Evolutionary conservation across 2,113 vertebrate species (phyloP).

Genomic region (Sylvia atricapilla): DNA sequence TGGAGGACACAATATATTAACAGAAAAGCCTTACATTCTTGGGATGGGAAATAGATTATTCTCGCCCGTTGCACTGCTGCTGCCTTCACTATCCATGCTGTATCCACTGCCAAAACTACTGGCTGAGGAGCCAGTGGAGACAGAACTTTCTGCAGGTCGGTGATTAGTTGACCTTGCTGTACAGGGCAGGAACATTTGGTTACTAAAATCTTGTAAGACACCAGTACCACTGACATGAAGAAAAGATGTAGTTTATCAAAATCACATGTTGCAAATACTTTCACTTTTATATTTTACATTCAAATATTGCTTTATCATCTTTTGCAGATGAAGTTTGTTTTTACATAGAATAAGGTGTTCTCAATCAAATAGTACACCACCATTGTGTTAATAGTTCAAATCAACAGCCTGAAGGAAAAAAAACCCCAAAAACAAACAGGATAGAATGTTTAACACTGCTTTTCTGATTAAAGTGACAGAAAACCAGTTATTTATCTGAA

Average conservation of each 20-base stretch:
- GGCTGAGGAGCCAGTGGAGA: slow-evolving; percentile 87
- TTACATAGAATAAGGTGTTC: neutral
- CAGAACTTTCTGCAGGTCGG: slow-evolving; percentile 84
- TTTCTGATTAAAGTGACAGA: neutral
- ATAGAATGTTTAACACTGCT: neutral
- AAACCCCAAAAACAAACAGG: neutral
- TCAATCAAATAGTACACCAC: neutral
- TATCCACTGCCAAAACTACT: slow-evolving; percentile 90
- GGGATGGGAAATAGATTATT: slow-evolving; percentile 91
- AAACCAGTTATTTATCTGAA: neutral
- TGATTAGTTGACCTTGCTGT: slow-evolving; percentile 87
- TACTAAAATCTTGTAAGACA: neutral
- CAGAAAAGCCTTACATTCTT: slow-evolving; percentile 84
- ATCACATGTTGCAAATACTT: neutral
- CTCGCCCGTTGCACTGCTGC: slow-evolving; percentile 84
- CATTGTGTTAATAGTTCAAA: neutral
- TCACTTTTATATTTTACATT: neutral
- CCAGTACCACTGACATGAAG: neutral
- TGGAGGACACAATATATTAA: neutral
- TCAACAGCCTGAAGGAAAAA: neutral
- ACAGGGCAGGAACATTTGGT: slow-evolving; percentile 64
- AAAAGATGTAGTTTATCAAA: neutral
- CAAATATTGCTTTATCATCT: neutral
- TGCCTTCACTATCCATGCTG: slow-evolving; percentile 87
- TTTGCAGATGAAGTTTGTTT: neutral